phyloP scores from a whole-genome alignment of 2,113 vertebrate species.

The Odobenus rosmarus region DNA sequence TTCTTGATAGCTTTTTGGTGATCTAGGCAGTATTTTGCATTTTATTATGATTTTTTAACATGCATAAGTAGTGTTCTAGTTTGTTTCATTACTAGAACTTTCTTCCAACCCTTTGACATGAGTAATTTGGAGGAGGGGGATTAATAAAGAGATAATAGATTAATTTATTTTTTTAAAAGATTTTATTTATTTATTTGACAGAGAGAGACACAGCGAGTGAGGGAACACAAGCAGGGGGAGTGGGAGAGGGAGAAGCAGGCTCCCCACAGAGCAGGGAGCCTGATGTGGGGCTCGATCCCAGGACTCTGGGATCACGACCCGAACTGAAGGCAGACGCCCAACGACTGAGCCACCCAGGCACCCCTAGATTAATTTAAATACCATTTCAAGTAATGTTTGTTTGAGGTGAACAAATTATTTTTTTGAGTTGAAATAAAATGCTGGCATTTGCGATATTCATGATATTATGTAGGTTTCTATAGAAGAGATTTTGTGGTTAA shows the following conservation, averaged over 20 bases:
- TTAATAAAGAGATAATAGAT: conserved; percentile 47
- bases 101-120: background rate
- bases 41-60: background rate
- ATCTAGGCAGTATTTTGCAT: background rate
- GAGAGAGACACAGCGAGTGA: no score
- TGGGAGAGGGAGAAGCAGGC: no score
- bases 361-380: conserved; percentile 55
- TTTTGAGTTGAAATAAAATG: conserved; percentile 77
- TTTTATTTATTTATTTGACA: no score
- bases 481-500: conserved; percentile 55
- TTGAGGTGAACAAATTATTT: conserved; percentile 73
- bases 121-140: background rate
- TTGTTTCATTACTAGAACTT: background rate
- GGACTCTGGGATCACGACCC: no score
- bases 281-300: no score
- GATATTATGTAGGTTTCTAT: conserved; percentile 49
- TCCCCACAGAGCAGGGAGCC: no score
- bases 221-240: no score
- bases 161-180: background rate
- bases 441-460: conserved; percentile 36
- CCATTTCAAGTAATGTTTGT: conserved; percentile 30
- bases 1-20: background rate
- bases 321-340: no score
- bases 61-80: background rate
- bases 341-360: no score